Evolutionary conservation across 1,140 invertebrate species (phyloP).

Genomic region (Pseudomyrmex concolor): DNA sequence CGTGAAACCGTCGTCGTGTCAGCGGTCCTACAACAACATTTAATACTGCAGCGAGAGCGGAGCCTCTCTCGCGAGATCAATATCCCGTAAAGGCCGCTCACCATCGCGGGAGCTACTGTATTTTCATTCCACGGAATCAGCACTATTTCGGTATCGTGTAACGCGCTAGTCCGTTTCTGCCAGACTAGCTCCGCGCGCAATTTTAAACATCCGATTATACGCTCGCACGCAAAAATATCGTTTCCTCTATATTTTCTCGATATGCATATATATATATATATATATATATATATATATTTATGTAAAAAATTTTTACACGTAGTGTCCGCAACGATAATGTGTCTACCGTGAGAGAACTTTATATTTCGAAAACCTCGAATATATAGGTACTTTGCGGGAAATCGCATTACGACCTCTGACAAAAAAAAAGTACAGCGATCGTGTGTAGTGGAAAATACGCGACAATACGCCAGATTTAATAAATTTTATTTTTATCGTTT

Average conservation of each 20-base stretch:
- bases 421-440: no score
- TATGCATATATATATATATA: not conserved
- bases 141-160: conserved; percentile 48
- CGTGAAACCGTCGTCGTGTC: conserved; percentile 35
- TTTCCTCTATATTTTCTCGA: not conserved
- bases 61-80: conserved; percentile 62
- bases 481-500: no score
- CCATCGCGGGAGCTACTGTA: conserved; percentile 32
- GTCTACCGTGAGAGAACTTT: not conserved
- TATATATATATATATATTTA: no score
- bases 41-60: conserved; percentile 44
- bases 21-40: conserved; percentile 56
- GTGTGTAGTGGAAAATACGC: no score
- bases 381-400: no score
- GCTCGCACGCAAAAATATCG: not conserved
- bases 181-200: conserved; percentile 7
- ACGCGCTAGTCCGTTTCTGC: not conserved
- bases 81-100: conserved; percentile 65
- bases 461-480: no score
- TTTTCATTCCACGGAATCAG: conserved; percentile 66
- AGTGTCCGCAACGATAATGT: no score
- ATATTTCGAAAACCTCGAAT: no score
- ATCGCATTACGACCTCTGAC: no score
- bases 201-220: conserved; percentile 44
- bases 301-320: no score